These are phyloP conservation scores for Melanocharis versteri DNA, from an alignment of 2,113 vertebrate genomes.

Conservation along the genomic window DNA sequence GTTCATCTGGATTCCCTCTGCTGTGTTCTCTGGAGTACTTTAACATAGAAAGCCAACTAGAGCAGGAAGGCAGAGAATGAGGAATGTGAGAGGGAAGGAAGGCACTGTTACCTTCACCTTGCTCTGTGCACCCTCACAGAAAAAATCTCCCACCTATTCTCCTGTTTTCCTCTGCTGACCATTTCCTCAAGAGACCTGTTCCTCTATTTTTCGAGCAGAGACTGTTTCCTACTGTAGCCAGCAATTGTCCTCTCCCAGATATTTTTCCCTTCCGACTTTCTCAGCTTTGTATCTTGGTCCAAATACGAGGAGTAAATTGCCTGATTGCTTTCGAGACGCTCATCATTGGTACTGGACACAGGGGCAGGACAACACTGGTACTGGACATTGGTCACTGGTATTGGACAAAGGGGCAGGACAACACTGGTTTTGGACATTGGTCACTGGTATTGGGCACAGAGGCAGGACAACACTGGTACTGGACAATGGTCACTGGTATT, in stretches of 20 bases:
- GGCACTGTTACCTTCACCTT: background rate
- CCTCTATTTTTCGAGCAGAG: background rate
- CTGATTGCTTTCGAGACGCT: background rate
- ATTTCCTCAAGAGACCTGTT: background rate
- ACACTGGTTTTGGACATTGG: background rate
- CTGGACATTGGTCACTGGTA: accelerated
- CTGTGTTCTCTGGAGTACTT: background rate
- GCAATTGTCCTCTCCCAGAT: background rate
- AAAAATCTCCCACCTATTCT: background rate
- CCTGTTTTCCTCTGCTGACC: background rate
- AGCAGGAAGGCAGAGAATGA: background rate
- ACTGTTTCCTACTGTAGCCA: background rate
- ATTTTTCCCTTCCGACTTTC: background rate
- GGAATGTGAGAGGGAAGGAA: background rate
- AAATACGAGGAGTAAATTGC: background rate
- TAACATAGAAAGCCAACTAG: background rate
- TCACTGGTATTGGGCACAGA: background rate
- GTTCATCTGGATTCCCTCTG: background rate
- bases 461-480: background rate
- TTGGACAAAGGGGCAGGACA: background rate
- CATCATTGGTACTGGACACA: accelerated
- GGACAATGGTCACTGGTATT: background rate
- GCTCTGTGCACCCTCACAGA: background rate
- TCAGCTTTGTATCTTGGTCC: background rate
- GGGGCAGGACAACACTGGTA: background rate